Conservation (phyloP, 2,797 vertebrate genomes). For the Hybognathus amarus region DNA sequence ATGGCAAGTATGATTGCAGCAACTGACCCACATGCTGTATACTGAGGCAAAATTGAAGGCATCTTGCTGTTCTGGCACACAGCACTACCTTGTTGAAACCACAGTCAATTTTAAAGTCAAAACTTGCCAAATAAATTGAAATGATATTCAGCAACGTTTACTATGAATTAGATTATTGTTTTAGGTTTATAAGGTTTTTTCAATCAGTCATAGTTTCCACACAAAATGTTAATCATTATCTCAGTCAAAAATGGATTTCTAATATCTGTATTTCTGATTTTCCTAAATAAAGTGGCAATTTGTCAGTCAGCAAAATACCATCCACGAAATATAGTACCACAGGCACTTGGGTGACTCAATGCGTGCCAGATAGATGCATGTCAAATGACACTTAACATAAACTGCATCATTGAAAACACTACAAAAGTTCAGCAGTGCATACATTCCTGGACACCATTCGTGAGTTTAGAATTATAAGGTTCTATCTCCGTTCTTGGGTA, state of each 20-base stretch:
- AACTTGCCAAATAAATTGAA: neutral
- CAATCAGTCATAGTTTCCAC: neutral
- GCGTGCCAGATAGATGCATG: neutral
- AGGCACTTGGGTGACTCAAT: neutral
- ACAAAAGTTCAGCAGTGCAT: slow-evolving; percentile 4
- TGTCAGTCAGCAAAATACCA: neutral
- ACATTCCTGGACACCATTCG: neutral
- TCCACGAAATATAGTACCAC: neutral
- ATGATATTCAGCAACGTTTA: neutral
- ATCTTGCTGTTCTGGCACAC: slow-evolving; percentile 2
- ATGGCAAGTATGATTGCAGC: slow-evolving; percentile 24
- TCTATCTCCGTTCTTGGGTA: too few relatives aligned
- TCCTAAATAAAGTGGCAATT: neutral
- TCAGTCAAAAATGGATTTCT: neutral
- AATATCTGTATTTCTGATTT: neutral
- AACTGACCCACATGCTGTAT: slow-evolving; percentile 14
- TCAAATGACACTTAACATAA: neutral
- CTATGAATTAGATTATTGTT: neutral
- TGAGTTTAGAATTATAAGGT: too few relatives aligned
- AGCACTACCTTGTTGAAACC: neutral
- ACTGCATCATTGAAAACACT: neutral
- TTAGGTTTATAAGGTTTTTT: neutral
- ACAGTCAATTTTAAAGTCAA: neutral
- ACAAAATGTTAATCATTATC: neutral
- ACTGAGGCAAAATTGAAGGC: neutral